Conservation (phyloP, 2,797 vertebrate species). For the Chromobotia macracanthus region DNA sequence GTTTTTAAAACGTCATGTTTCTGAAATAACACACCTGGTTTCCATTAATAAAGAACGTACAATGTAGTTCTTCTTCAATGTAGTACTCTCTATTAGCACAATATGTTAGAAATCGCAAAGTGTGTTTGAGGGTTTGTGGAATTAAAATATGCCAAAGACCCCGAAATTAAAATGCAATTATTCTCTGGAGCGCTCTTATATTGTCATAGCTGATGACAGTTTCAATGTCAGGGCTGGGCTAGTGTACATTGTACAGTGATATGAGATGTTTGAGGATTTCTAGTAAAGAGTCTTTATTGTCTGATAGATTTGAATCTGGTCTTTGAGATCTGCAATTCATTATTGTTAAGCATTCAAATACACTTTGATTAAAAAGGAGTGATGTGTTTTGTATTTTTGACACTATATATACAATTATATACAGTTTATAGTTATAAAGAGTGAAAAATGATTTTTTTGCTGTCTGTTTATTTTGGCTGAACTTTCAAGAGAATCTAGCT, state of each 20-base stretch:
- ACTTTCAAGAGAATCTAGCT: background rate
- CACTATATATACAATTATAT: background rate
- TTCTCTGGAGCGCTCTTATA: slow-evolving; percentile 65
- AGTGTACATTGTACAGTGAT: background rate
- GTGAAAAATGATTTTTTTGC: background rate
- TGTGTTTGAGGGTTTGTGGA: slow-evolving; percentile 63
- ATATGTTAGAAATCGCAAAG: slow-evolving; percentile 63
- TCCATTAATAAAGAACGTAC: slow-evolving; percentile 64
- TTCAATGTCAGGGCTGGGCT: slow-evolving; percentile 25
- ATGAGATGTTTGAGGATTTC: background rate
- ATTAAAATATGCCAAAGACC: slow-evolving; percentile 60
- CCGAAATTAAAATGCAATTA: slow-evolving; percentile 72
- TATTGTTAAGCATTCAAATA: slow-evolving; percentile 22
- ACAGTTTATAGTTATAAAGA: background rate
- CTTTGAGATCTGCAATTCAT: slow-evolving; percentile 3
- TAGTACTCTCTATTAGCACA: slow-evolving; percentile 61
- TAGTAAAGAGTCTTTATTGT: background rate
- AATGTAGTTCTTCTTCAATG: slow-evolving; percentile 64
- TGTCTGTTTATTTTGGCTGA: background rate
- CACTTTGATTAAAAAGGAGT: background rate
- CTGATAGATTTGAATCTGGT: background rate
- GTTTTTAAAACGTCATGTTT: slow-evolving; percentile 6
- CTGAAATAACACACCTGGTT: slow-evolving; percentile 59
- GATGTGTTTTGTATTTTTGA: background rate
- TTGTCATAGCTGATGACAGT: slow-evolving; percentile 65